These are phyloP conservation scores for Blennius ocellaris DNA, from an alignment of 2,113 vertebrate species.

Conservation along the genomic window DNA sequence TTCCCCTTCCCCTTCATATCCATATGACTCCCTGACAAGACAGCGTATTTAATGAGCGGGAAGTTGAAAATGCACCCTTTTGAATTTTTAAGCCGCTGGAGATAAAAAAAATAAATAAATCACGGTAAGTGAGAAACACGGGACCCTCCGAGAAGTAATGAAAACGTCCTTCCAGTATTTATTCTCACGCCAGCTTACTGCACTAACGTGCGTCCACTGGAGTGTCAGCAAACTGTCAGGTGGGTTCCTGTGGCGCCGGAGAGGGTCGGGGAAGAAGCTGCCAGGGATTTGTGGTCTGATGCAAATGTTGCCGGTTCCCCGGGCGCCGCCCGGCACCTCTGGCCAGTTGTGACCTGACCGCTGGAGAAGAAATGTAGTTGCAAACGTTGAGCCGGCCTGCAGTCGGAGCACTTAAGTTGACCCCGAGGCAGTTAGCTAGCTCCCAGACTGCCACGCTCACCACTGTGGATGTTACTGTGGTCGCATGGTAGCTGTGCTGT, in stretches of 20 bases:
- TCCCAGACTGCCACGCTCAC: constrained; percentile 57
- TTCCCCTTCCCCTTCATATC: background rate
- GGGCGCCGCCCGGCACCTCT: constrained; percentile 14
- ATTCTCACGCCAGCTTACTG: constrained; percentile 43
- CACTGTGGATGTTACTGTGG: constrained; percentile 41
- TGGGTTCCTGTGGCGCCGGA: constrained; percentile 13
- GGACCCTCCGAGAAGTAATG: constrained; percentile 36
- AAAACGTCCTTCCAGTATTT: constrained; percentile 51
- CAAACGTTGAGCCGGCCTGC: constrained; percentile 60
- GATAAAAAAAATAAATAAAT: background rate
- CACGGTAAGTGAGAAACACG: constrained; percentile 11
- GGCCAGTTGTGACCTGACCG: constrained; percentile 31
- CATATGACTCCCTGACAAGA: background rate
- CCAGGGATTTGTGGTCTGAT: constrained; percentile 60
- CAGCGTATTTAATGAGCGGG: background rate
- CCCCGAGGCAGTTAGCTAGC: constrained; percentile 66
- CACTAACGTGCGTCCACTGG: constrained; percentile 48
- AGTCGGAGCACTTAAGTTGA: constrained; percentile 69
- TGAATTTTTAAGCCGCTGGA: background rate
- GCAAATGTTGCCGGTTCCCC: constrained; percentile 59
- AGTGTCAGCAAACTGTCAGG: constrained; percentile 46
- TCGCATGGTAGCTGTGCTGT: constrained; percentile 41
- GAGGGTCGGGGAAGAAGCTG: constrained; percentile 5
- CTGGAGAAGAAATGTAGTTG: constrained; percentile 49
- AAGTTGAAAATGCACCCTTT: constrained; percentile 7